Conservation (phyloP, 2,888 invertebrate species). For the Lycophotia porphyrea region DNA sequence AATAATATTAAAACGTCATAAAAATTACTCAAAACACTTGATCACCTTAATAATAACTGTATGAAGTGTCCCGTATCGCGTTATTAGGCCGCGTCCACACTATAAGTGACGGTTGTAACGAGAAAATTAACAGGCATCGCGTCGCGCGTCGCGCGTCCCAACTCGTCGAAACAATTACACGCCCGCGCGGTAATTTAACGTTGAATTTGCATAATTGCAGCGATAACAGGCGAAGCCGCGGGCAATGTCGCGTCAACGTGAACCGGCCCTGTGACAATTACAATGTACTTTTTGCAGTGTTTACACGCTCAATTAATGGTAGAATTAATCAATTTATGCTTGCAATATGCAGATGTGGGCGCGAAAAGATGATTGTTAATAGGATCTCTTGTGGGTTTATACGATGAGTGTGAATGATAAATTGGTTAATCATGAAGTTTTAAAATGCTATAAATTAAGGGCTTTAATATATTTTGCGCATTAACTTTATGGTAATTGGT, state of each 20-base stretch:
- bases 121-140: slow-evolving; percentile 71
- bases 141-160: slow-evolving; percentile 59
- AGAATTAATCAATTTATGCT: slow-evolving; percentile 64
- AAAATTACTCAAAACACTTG: slow-evolving; percentile 44
- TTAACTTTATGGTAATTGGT: background rate
- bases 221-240: slow-evolving; percentile 80
- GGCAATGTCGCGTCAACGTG: slow-evolving; percentile 70
- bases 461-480: background rate
- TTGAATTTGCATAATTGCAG: slow-evolving; percentile 85
- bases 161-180: slow-evolving; percentile 72
- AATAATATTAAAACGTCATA: slow-evolving; percentile 38
- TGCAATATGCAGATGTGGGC: slow-evolving; percentile 47
- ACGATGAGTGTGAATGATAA: slow-evolving; percentile 23
- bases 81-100: slow-evolving; percentile 72
- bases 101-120: slow-evolving; percentile 73
- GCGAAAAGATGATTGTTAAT: slow-evolving; percentile 27
- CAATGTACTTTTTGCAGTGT: slow-evolving; percentile 65
- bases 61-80: slow-evolving; percentile 48
- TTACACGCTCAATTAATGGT: slow-evolving; percentile 68
- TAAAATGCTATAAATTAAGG: slow-evolving; percentile 27
- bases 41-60: slow-evolving; percentile 60
- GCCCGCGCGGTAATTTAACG: slow-evolving; percentile 79
- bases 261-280: slow-evolving; percentile 77
- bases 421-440: slow-evolving; percentile 39
- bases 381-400: slow-evolving; percentile 5